Conservation (phyloP, 2,113 vertebrate species). For the Dissostichus mawsoni region DNA sequence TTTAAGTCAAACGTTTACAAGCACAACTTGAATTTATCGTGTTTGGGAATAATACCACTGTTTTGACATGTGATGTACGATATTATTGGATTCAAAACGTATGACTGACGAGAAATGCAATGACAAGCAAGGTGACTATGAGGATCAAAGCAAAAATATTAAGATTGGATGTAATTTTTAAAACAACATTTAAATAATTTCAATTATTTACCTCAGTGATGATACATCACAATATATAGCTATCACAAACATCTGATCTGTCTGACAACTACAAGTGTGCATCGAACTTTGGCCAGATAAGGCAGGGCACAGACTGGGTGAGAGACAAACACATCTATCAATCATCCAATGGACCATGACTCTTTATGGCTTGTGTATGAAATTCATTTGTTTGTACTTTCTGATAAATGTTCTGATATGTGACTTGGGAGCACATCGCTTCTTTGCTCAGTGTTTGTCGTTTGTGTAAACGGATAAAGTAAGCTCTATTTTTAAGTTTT, state of each 20-base stretch:
- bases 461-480: no score
- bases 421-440: no score
- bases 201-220: background rate
- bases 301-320: background rate
- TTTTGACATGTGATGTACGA: constrained; percentile 53
- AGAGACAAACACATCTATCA: background rate
- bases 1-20: constrained; percentile 61
- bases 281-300: background rate
- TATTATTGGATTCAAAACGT: constrained; percentile 10
- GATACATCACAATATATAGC: background rate
- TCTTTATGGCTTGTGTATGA: no score
- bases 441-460: no score
- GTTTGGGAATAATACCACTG: constrained; percentile 75
- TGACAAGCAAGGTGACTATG: background rate
- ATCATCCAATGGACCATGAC: no score
- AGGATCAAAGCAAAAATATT: background rate
- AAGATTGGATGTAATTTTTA: background rate
- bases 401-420: no score
- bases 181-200: background rate
- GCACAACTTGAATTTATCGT: constrained; percentile 50
- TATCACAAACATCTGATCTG: background rate
- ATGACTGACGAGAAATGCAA: background rate
- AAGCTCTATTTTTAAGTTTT: no score
- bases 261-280: background rate
- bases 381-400: no score